Evolutionary conservation across 37 sponge, comb jelly and placozoan species (phyloP).

Genomic region (Spongilla lacustris): DNA sequence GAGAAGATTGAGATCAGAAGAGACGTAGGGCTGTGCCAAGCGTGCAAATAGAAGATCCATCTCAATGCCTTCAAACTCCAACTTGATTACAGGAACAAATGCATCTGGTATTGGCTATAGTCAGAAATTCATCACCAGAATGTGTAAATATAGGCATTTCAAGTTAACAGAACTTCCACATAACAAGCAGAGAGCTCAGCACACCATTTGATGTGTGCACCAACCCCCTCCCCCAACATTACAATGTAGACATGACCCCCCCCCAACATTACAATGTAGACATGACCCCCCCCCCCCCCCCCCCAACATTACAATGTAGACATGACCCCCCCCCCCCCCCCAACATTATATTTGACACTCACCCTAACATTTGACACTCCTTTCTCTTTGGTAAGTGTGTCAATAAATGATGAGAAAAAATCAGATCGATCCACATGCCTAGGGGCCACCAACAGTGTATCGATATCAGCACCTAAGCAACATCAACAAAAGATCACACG

Average conservation of each 20-base stretch:
- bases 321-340: neutral
- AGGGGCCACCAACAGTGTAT: conserved; percentile 95
- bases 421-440: conserved; percentile 90
- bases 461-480: conserved; percentile 95
- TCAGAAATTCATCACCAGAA: neutral
- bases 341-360: neutral
- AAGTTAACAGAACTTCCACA: neutral
- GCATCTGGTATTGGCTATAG: conserved; percentile 92
- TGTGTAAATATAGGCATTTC: conserved; percentile 7
- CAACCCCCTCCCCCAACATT: neutral
- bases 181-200: neutral
- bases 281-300: neutral
- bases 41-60: conserved; percentile 98
- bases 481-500: neutral
- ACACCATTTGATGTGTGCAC: neutral
- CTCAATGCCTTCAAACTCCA: conserved; percentile 96
- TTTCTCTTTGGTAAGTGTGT: conserved; percentile 58
- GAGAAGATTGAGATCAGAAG: conserved; percentile 78
- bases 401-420: conserved; percentile 89
- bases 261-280: neutral
- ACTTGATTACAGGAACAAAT: conserved; percentile 97
- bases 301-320: neutral
- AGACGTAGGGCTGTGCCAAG: conserved; percentile 84
- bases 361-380: conserved; percentile 86
- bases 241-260: neutral